Evolutionary conservation across 2,888 invertebrate genomes (phyloP), one percentile per base, ranked within the genome.

Genomic region (Amorpha juglandis): DNA sequence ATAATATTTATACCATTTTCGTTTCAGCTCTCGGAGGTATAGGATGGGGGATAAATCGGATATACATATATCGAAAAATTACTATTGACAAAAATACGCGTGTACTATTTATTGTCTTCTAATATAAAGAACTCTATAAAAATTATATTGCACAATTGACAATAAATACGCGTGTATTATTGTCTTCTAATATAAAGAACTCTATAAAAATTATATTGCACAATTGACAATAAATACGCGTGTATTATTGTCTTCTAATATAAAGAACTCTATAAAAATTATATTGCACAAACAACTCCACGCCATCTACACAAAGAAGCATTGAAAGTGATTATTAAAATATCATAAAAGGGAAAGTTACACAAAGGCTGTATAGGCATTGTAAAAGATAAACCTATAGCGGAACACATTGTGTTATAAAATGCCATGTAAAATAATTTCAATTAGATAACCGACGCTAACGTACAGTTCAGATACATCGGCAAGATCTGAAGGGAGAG

Each of bases 321-420:
- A 19, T 58, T 58, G 58, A 42, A 42, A 58, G 0, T 58, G 16
- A 9, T 16, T 16, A 35, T 33, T 8, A 1, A 0, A 19, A 38
- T 58, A 38, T 58, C 58, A 58, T 58, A 58, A 58, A 58, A 58
- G 19, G 58, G 58, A 58, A 58, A 58, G 42, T 58, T 16, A 55
- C 11, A 50, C 33, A 6, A 58, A 58, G 58, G 58, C 42, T 55
- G 38, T 19, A 12, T 35, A n/a, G 33, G 19, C 19, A 19, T 42
- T 42, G 42, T 55, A 55, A 55, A n/a, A 58, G 38, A 42, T 58
- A 58, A 19, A 14, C 1, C 19, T 19, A 50, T 33, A 53, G 33
- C 58, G 42, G 58, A 42, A 58, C 58, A 38, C 58, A 42, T 58
- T 58, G 55, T 42, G 38, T 27, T 51, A 14, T 19, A 63, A 50